phyloP scores from a whole-genome alignment of 2,888 invertebrate species.

The Sinopyrophorus schimmeli region DNA sequence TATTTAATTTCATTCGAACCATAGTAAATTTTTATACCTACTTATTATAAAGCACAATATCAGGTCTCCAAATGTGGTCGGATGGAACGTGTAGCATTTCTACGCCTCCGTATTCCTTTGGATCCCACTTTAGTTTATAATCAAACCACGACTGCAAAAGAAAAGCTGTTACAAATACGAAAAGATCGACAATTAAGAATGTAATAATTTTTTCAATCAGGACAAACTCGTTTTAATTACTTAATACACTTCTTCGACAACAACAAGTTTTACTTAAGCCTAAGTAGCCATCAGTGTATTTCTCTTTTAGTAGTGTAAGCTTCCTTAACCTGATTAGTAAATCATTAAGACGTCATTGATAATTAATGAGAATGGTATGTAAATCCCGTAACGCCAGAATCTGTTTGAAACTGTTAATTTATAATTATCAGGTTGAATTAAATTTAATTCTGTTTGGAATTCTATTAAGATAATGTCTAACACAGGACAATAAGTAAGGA shows the following conservation, averaged over 20 bases:
- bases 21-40: conserved; percentile 59
- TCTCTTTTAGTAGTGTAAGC: too few relatives aligned
- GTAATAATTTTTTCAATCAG: too few relatives aligned
- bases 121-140: conserved; percentile 85
- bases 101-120: conserved; percentile 81
- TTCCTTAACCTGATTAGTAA: conserved; percentile 12
- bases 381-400: conserved; percentile 2
- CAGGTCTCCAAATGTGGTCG: conserved; percentile 83
- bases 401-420: conserved; percentile 3
- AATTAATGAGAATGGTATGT: conserved; percentile 10
- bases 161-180: too few relatives aligned
- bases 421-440: conserved; percentile 7
- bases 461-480: not conserved
- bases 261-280: too few relatives aligned
- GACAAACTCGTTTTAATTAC: too few relatives aligned
- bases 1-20: too few relatives aligned
- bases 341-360: conserved; percentile 15
- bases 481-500: conserved; percentile 3
- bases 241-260: too few relatives aligned
- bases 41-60: conserved; percentile 84
- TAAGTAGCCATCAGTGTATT: too few relatives aligned
- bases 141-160: conserved; percentile 78
- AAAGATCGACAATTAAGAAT: too few relatives aligned
- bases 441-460: conserved; percentile 14
- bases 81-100: conserved; percentile 84